Evolutionary conservation across 2,113 vertebrate species (phyloP).

Genomic region (Siniperca chuatsi): DNA sequence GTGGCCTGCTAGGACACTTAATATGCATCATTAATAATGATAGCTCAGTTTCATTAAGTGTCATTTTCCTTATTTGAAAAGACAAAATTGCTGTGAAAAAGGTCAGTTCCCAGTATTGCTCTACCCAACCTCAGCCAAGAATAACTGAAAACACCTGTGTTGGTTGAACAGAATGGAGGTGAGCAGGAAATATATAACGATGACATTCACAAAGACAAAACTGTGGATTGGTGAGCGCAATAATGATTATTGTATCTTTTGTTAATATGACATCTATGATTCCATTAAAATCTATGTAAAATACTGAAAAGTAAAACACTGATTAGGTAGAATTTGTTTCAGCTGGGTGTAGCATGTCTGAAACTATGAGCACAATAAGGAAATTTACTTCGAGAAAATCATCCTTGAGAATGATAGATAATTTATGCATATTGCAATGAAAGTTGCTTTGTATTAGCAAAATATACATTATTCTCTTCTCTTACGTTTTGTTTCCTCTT

Average conservation of each 20-base stretch:
- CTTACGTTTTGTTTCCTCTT: background rate
- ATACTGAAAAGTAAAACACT: background rate
- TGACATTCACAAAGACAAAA: background rate
- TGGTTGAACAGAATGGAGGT: background rate
- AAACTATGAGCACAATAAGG: background rate
- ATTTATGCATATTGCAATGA: background rate
- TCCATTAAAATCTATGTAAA: background rate
- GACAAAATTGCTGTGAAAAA: background rate
- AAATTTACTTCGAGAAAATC: background rate
- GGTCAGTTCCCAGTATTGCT: background rate
- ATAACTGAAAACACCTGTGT: conserved; percentile 18
- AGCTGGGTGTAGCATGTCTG: background rate
- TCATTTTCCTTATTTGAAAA: background rate
- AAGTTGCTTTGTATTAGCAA: background rate
- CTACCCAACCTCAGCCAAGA: background rate
- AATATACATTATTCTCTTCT: background rate
- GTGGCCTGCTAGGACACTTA: background rate
- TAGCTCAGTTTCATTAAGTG: background rate
- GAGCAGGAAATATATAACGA: background rate
- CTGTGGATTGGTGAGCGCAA: background rate
- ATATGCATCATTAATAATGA: conserved; percentile 17
- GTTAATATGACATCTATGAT: background rate
- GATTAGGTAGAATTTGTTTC: background rate
- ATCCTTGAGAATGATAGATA: background rate
- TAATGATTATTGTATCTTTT: background rate